Conservation (phyloP, 2,113 vertebrate genomes). For the Glareola pratincola region DNA sequence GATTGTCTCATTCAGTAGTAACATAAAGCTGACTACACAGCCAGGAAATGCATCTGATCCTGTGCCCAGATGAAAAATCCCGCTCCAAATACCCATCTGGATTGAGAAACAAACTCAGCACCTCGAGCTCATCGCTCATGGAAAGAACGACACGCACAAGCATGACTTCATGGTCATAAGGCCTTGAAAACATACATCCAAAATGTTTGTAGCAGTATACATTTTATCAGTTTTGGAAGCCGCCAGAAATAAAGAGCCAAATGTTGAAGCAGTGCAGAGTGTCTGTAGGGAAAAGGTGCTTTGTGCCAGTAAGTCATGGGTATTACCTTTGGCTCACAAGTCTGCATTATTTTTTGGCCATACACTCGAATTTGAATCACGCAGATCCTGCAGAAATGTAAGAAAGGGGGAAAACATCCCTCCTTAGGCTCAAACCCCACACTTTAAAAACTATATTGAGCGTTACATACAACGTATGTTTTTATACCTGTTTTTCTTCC, state of each 20-base stretch:
- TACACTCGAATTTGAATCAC: neutral
- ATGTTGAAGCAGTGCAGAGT: neutral
- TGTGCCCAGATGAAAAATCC: neutral
- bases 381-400: neutral
- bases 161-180: conserved; percentile 16
- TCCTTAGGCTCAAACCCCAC: neutral
- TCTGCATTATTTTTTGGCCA: neutral
- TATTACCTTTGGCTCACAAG: neutral
- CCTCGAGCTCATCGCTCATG: neutral
- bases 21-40: neutral
- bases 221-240: conserved; percentile 21
- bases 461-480: neutral
- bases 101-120: neutral
- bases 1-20: neutral
- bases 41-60: neutral
- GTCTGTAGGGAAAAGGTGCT: neutral
- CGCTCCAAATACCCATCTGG: neutral
- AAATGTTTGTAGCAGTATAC: neutral
- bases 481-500: neutral
- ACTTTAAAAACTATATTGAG: neutral
- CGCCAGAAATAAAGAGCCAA: conserved; percentile 22
- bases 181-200: neutral
- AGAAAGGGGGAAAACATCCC: neutral
- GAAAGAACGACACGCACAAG: conserved; percentile 35
- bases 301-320: neutral